Evolutionary conservation across 2,888 invertebrate genomes (phyloP), one percentile per base, ranked within the genome.

Genomic region (Beris morrisii): DNA sequence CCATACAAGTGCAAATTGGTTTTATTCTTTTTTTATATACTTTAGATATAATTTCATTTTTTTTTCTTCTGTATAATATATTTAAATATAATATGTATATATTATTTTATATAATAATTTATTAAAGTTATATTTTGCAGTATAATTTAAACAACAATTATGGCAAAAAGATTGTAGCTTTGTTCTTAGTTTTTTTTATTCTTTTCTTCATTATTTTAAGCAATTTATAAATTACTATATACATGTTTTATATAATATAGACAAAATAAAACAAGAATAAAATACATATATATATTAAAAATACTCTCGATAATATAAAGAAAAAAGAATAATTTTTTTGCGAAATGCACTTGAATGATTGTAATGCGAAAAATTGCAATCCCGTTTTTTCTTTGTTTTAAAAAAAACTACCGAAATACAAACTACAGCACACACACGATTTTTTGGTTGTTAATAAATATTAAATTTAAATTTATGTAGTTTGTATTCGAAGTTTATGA

Each of bases 131-230:
- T 54, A 28, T 32, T 45, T 55, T 48, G 45, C 13, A 31, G 52
- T 64, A 48, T 48, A 50, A 59, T 59, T 59, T 59, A 48, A 61
- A 61, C 61, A 61, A 61, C 61, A 52, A 61, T 61, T 61, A 61
- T 61, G 52, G 52, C 50, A 61, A 61, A 64, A 64, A 55, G 55
- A 55, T 48, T 55, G 54, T 44, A 64, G 64, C 55, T 64, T 64
- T 55, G 30, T 45, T 54, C 6, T 50, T 63, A 22, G 22, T 63
- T 13, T n/a, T 55, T 58, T 54, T 56, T n/a, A 59, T 56, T 56
- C 56, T 53, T 56, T 68, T 63, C 44, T 68, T 59, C 57, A 64
- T 61, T 56, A 22, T 68, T 67, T 48, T 32, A 46, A 61, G 38
- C 50, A 45, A 61, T 61, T 61, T 61, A 52, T 50, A 61, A 61